Base-by-base conservation (phyloP, 2,888 invertebrate species). In the Zhuqinia jingwanae region DNA sequence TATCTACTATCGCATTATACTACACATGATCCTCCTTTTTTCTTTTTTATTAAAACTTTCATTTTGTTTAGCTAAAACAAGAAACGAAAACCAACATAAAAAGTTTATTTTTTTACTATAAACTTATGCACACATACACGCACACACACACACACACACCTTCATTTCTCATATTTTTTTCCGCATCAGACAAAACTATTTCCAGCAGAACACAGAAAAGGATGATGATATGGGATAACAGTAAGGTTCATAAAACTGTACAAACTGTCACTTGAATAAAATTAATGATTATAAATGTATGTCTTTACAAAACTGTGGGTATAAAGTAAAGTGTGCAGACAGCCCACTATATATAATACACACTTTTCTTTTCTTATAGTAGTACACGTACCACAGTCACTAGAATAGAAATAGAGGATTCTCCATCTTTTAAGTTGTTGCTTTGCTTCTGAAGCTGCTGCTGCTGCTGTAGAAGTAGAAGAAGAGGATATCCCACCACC, bases 221-320 rank as follows among this genome's bases (percentile, higher is more conserved):
- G 73, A 27, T 75, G 50, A 8, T 53, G 53, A 47, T n/a, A n/a
- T 45, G 30, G 75, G 75, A 75, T 75, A 75, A 77, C 68, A 50
- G 53, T 68, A 78, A 85, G 85, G 77, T 85, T 78, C 76, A 85
- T 78, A 85, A 84, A 84, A 65, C 63, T 75, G 83, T 76, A 63
- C 58, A 76, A 84, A 85, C 85, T 85, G 85, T 85, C 85, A 85
- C 78, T 78, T 53, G 78, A 85, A 45, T 85, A 85, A 85, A 85
- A 85, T 85, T 85, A 85, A 85, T 85, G 85, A 85, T 85, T 78
- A 85, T 85, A 85, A 45, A 80, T 80, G 80, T 80, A 80, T 80
- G 42, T 50, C 77, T 77, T 58, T 77, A 45, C 65, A 30, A 36
- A 17, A 36, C 17, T 10, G 65, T 13, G 45, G 11, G 10, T 22